Evolutionary conservation across 2,888 invertebrate genomes (phyloP).

Genomic region (Agrotis segetum): DNA sequence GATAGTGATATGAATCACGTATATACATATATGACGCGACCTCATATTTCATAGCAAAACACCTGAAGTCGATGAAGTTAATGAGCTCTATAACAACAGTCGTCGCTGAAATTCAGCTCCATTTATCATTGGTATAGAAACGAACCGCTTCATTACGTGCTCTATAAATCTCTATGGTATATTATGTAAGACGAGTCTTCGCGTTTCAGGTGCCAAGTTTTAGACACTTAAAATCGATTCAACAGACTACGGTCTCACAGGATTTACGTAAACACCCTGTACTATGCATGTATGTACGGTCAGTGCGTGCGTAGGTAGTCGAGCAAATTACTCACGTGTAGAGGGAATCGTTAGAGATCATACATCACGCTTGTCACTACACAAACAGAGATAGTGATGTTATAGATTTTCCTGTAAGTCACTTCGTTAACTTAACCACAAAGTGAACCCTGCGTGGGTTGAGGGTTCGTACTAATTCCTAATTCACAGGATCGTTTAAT

Average conservation of each 20-base stretch:
- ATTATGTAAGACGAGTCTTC: conserved; percentile 39
- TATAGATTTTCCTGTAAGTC: conserved; percentile 33
- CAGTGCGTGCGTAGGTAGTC: conserved; percentile 39
- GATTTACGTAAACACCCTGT: conserved; percentile 42
- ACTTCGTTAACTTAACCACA: conserved; percentile 32
- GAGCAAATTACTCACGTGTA: conserved; percentile 26
- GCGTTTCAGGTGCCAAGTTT: conserved; percentile 46
- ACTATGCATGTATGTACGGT: conserved; percentile 23
- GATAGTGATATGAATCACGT: conserved; percentile 48
- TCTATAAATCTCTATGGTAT: conserved; percentile 52
- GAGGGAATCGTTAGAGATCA: conserved; percentile 24
- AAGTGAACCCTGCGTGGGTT: conserved; percentile 7
- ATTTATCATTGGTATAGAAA: conserved; percentile 56
- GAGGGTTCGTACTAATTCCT: neutral
- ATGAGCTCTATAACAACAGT: conserved; percentile 48
- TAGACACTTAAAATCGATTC: conserved; percentile 51
- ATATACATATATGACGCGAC: conserved; percentile 22
- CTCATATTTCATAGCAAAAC: conserved; percentile 41
- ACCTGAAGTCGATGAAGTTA: conserved; percentile 46
- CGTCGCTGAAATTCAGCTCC: conserved; percentile 36
- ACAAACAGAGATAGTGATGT: conserved; percentile 32
- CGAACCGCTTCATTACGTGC: conserved; percentile 50
- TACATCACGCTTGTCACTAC: conserved; percentile 42
- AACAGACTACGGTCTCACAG: conserved; percentile 21
- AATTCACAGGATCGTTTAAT: conserved; percentile 2